Base-by-base conservation (phyloP, 2,888 invertebrate genomes). In the Hydrotaea cyrtoneurina region DNA sequence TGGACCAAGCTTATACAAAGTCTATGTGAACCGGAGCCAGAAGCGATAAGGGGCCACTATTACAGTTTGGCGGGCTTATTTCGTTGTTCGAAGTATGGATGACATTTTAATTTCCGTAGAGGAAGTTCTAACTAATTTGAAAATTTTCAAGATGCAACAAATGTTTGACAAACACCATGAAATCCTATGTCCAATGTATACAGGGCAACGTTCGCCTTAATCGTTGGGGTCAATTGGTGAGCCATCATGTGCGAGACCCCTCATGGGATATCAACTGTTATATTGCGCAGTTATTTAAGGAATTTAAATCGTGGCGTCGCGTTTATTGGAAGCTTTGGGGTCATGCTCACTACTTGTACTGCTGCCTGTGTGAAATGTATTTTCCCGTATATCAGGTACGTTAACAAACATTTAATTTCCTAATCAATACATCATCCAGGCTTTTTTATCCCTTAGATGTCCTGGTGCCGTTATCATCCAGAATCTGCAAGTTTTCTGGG, bases 261-360 rank as follows among this genome's bases (percentile, higher is more conserved):
- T 93, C 94, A 0, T 98, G 98, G 97, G 96, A 96, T 88, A 93
- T 97, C 50, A 97, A 96, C 90, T 95, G 96, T 77, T 96, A 96
- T 91, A 95, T 98, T 39, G 92, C 95, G 57, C 94, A 95, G 89
- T 92, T 98, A 83, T 96, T 96, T 89, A 94, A 94, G 19, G 96
- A 96, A 89, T 93, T 97, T 80, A 96, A 96, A 86, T 95, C 96
- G 0, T 98, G 98, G 98, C 94, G 97, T 0, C 95, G 95, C 89
- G 97, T 98, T 2, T 98, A 98, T 92, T 98, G 98, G 98, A 94
- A 96, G 59, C 93, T 98, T 66, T 98, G 98, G 98, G 97, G 97
- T 0, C 96, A 96, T 89, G 96, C 97, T 86, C 98, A 98, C 92
- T 97, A 96, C 92, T 93, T 98, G 26, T 94, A 94, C 82, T 98